phyloP scores from a whole-genome alignment of 2,797 vertebrate genomes.

The Podarcis lilfordi region DNA sequence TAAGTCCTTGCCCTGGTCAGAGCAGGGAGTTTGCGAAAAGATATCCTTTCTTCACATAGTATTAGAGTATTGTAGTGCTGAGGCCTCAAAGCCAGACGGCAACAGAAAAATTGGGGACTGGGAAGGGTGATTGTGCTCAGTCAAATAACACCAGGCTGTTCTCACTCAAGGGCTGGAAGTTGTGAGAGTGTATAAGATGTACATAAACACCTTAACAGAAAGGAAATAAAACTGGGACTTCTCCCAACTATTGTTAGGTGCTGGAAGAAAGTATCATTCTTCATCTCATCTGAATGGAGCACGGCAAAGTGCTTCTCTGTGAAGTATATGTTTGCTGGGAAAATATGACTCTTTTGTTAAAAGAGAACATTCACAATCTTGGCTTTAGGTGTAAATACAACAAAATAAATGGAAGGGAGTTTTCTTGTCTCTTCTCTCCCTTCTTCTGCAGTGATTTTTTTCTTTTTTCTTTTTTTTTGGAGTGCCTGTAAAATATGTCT shows the following conservation, averaged over 20 bases:
- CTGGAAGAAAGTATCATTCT: constrained; percentile 20
- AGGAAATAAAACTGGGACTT: background rate
- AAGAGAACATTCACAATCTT: constrained; percentile 55
- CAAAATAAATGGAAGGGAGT: constrained; percentile 56
- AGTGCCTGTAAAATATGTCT: constrained; percentile 49
- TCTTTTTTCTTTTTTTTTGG: constrained; percentile 9
- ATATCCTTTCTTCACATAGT: too few relatives aligned
- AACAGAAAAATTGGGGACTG: too few relatives aligned
- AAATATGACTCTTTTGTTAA: constrained; percentile 25
- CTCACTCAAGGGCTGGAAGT: too few relatives aligned
- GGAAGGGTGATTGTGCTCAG: too few relatives aligned
- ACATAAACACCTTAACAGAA: constrained; percentile 1
- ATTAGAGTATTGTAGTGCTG: too few relatives aligned
- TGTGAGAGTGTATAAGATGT: too few relatives aligned
- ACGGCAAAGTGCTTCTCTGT: background rate
- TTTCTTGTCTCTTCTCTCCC: constrained; percentile 21
- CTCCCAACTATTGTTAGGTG: background rate
- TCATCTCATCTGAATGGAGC: background rate
- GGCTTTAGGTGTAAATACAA: constrained; percentile 31
- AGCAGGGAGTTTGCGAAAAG: too few relatives aligned
- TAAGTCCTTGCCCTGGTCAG: too few relatives aligned
- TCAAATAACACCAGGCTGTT: too few relatives aligned
- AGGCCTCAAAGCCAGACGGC: too few relatives aligned
- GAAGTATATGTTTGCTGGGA: constrained; percentile 50
- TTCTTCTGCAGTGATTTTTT: constrained; percentile 18